Base-by-base conservation (phyloP, 2,113 vertebrate genomes). In the Anser brachyrhynchus region DNA sequence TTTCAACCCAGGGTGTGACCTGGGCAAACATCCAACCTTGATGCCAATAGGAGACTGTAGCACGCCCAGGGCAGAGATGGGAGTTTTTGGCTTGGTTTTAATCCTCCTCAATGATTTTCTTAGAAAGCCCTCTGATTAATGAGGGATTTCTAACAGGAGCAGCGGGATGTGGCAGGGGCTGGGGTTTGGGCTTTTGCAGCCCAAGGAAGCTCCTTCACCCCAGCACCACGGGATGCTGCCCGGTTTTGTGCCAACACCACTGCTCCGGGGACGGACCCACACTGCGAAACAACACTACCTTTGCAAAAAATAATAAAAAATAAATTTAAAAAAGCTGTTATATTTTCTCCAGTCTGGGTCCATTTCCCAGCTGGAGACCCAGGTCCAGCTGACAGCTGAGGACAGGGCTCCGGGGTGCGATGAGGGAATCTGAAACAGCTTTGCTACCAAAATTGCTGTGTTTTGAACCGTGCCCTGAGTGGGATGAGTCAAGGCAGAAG, bases 191-290 rank as follows among this genome's bases (percentile, higher is more conserved):
- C n/a, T 86, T 74, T 33, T 52, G 51, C 33, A 92, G 2, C 22
- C 19, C 0, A 0, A 3, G 3, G 18, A 81, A 78, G 3, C 21
- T 35, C 10, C 46, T 76, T 39, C 29, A 66, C 6, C 10, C 59
- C 8, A 13, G 41, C 5, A 71, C 25, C 2, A 0, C 2, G 7
- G 31, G 54, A 65, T 92, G 33, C 51, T 67, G n/a, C 25, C n/a
- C 9, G 3, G 3, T 13, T 66, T 82, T 65, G 13, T 58, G 55
- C 31, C 55, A 66, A n/a, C 73, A 66, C 19, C 22, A 11, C 8
- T 57, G 43, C 37, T 51, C n/a, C 3, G 1, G 41, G 46, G 9
- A 25, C 37, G 20, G 33, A 87, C 37, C n/a, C 8, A 2, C 2
- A 3, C 43, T 1, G 1, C 0, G 5, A 89, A 78, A 57, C 12